Percentiles rank a stretch among this genome's conserved stretches.
Evolutionary conservation across 2,797 vertebrate species (phyloP).

Genomic region (Phoxinus dragarum): DNA sequence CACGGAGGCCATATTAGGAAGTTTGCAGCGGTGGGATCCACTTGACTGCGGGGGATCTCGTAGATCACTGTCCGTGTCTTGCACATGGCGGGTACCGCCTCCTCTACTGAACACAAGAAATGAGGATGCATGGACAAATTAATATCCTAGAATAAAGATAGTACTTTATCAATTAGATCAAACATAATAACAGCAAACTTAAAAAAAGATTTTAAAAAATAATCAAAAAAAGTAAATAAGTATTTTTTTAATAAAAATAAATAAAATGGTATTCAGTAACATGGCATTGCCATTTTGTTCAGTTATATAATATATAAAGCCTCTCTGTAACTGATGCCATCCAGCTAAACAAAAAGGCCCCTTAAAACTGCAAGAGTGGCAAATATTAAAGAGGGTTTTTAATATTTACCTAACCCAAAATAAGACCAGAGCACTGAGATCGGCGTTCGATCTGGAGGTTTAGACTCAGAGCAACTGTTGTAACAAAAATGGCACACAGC

Average conservation of each 20-base stretch:
- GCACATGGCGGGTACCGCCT: constrained; percentile 89
- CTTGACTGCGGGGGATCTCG: constrained; percentile 95
- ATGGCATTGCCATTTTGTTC: neutral
- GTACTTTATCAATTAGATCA: neutral
- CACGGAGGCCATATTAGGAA: constrained; percentile 97
- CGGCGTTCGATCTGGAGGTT: neutral
- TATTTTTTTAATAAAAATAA: neutral
- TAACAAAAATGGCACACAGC: constrained; percentile 15
- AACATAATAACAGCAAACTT: neutral
- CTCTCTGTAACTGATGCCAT: constrained; percentile 13
- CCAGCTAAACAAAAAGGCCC: neutral
- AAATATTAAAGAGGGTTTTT: constrained; percentile 39
- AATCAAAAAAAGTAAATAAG: too few relatives aligned
- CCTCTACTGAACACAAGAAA: constrained; percentile 80
- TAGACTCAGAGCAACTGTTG: constrained; percentile 11
- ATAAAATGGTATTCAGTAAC: neutral
- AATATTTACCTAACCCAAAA: constrained; percentile 48
- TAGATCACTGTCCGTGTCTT: constrained; percentile 92
- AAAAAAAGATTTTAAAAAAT: neutral
- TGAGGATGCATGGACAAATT: neutral
- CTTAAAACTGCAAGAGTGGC: neutral
- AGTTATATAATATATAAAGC: neutral
- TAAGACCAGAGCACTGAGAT: constrained; percentile 21
- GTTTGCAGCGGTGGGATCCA: constrained; percentile 93
- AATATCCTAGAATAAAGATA: neutral